Evolutionary conservation across 2,888 invertebrate genomes (phyloP).

Genomic region (Hypsopygia costalis): DNA sequence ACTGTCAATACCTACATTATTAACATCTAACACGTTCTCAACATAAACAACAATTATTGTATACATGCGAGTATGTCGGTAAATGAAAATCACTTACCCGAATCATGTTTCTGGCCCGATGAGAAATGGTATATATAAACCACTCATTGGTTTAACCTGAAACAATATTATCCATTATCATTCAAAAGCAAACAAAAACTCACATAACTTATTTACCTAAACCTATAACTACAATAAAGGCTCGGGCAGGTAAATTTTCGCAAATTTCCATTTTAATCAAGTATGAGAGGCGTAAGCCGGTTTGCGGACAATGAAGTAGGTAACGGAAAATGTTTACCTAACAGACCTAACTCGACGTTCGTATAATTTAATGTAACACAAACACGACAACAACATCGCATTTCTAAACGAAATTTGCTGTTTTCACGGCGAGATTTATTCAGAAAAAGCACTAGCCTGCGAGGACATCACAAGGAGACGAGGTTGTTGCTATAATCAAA

Average conservation of each 20-base stretch:
- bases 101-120: slow-evolving; percentile 50
- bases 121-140: slow-evolving; percentile 25
- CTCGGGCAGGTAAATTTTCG: slow-evolving; percentile 23
- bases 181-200: slow-evolving; percentile 11
- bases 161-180: slow-evolving; percentile 32
- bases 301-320: slow-evolving; percentile 44
- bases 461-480: slow-evolving; percentile 27
- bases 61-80: too few species aligned
- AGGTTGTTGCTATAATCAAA: slow-evolving; percentile 20
- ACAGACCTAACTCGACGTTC: slow-evolving; percentile 49
- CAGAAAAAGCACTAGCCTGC: slow-evolving; percentile 22
- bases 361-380: slow-evolving; percentile 58
- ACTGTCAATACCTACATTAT: slow-evolving; percentile 32
- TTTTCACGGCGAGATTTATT: slow-evolving; percentile 34
- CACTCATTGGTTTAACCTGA: slow-evolving; percentile 55
- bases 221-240: slow-evolving; percentile 18
- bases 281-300: slow-evolving; percentile 35
- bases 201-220: slow-evolving; percentile 20
- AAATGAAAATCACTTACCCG: slow-evolving; percentile 44
- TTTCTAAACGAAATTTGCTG: slow-evolving; percentile 45
- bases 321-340: slow-evolving; percentile 51
- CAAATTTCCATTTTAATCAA: slow-evolving; percentile 45
- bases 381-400: slow-evolving; percentile 54
- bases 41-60: too few species aligned
- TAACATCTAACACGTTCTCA: background rate